Evolutionary conservation across 2,797 vertebrate genomes (phyloP).

Genomic region (Nyctalus aviator): DNA sequence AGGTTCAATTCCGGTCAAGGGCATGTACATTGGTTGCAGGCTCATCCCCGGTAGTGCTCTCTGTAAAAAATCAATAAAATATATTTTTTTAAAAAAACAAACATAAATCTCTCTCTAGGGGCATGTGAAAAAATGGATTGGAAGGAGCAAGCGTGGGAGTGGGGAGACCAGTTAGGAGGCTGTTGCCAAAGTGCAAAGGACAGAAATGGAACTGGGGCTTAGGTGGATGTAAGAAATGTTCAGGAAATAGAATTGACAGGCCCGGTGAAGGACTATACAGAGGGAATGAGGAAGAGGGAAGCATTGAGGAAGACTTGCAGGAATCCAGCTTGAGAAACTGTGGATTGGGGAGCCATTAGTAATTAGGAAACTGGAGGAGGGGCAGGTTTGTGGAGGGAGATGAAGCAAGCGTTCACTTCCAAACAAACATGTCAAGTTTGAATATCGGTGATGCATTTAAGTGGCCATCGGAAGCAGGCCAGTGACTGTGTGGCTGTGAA

Average conservation of each 20-base stretch:
- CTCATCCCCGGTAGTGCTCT: too few species aligned
- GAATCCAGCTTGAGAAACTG: not conserved
- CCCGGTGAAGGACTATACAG: not conserved
- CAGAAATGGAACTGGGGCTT: not conserved
- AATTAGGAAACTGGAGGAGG: constrained; percentile 19
- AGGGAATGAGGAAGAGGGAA: constrained; percentile 30
- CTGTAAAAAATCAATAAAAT: too few species aligned
- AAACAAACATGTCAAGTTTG: constrained; percentile 13
- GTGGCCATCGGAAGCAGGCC: constrained; percentile 26
- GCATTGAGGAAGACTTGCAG: constrained; percentile 37
- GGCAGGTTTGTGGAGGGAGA: constrained; percentile 37
- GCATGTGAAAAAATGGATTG: not conserved
- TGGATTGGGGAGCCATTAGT: not conserved
- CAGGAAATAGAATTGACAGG: not conserved
- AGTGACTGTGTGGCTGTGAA: not conserved
- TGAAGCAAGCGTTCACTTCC: constrained; percentile 39
- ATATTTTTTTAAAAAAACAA: too few species aligned
- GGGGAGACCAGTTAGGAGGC: not conserved
- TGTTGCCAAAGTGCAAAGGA: not conserved
- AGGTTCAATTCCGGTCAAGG: too few species aligned
- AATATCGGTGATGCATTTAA: constrained; percentile 11
- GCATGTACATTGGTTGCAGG: too few species aligned
- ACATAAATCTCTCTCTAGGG: not conserved
- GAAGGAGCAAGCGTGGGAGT: not conserved
- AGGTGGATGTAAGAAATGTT: not conserved